Evolutionary conservation across 2,113 vertebrate genomes (phyloP), one percentile per base, ranked within the genome.

Genomic region (Festucalex cinctus): DNA sequence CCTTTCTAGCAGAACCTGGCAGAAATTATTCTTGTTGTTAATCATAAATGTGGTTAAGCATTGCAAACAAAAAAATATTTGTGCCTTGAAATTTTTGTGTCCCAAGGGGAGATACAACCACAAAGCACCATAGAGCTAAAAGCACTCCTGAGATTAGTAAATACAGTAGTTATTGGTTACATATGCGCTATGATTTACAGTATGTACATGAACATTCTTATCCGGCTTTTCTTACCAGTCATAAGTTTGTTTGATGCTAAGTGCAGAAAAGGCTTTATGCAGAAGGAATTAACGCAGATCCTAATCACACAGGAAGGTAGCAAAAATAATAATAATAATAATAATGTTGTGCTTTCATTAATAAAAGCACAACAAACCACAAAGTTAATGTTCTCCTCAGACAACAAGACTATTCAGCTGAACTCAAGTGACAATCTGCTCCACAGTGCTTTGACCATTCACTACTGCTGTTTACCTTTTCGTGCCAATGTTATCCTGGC

Each of bases 401-500:
- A 85, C 82, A 85, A 73, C 62, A 49, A 19, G 57, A 75, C 79
- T 63, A 72, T 83, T 86, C 46, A 87, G 76, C 65, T 84, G 4
- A 76, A 86, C 82, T 79, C 84, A 85, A 72, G 69, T 49, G 69
- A 75, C 70, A 26, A 70, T 72, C 54, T 3, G 63, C 65, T 75
- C 62, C 60, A 72, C 76, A 70, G 75, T 85, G 72, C 83, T 86
- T 82, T 85, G 79, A 82, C 73, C 76, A 79, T 76, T 89, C 79
- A 86, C 74, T 9, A 63, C 69, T 3, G 49, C 5, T 82, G 77
- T 86, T 78, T 71, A 60, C 58, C 69, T n/a, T 58, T 60, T 65
- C 39, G 32, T 35, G 66, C 12, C 6, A 80, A 57, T 66, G 70
- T 72, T 66, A 75, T 65, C 69, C 75, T 48, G 58, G 61, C 35